phyloP scores from a whole-genome alignment of 2,888 invertebrate genomes.

The Eristalis arbustorum region DNA sequence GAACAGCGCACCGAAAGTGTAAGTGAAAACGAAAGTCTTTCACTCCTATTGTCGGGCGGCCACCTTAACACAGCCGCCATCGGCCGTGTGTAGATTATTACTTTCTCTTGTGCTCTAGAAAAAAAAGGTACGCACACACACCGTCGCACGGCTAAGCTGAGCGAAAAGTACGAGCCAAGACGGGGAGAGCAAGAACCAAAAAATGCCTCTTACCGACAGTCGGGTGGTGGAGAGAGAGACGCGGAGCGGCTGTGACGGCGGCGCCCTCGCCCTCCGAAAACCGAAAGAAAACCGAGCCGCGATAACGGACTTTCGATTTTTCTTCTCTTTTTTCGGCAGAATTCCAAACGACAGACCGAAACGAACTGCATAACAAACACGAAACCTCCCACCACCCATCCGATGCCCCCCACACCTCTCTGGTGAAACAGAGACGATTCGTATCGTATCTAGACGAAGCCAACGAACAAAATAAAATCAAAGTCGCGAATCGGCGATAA shows the following conservation, averaged over 20 bases:
- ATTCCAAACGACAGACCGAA: not conserved
- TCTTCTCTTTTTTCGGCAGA: conserved; percentile 1
- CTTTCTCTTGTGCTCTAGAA: conserved; percentile 67
- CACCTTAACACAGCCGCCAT: conserved; percentile 9
- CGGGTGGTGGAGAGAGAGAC: too few relatives aligned
- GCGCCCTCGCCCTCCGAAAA: not conserved
- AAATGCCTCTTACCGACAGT: not conserved
- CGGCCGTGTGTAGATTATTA: conserved; percentile 41
- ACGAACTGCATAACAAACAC: conserved; percentile 6
- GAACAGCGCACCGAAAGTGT: conserved; percentile 29
- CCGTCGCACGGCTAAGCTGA: conserved; percentile 1
- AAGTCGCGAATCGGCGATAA: conserved; percentile 16
- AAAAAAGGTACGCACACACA: conserved; percentile 2
- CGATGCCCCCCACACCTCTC: not conserved
- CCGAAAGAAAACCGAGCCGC: not conserved
- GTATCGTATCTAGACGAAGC: not conserved
- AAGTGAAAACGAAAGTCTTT: conserved; percentile 68
- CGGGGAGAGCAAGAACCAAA: not conserved
- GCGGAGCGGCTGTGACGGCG: not conserved
- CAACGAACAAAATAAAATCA: not conserved
- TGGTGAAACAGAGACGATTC: not conserved
- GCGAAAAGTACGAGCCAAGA: conserved; percentile 8
- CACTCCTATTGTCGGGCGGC: conserved; percentile 43
- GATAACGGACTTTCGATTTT: conserved; percentile 43
- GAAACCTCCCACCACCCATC: not conserved